These are phyloP conservation scores for Notospermus geniculatus DNA, from an alignment of 1,140 invertebrate genomes.

Conservation along the genomic window DNA sequence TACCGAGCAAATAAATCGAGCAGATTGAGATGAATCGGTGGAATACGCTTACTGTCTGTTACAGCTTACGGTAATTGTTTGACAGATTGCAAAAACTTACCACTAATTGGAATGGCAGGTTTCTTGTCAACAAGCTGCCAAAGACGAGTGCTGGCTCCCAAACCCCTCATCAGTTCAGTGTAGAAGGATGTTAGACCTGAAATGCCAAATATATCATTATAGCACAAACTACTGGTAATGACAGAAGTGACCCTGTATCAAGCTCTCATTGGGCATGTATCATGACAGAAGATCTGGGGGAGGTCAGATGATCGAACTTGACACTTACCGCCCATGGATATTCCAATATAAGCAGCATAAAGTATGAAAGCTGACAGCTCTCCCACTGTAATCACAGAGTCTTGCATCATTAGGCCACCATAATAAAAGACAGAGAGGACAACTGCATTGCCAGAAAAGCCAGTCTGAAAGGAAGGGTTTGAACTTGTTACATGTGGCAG, in stretches of 20 bases:
- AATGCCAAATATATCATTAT: conserved; percentile 12
- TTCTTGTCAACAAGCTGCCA: conserved; percentile 85
- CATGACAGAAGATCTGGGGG: no score
- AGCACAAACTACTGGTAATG: no score
- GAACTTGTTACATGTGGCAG: no score
- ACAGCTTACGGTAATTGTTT: no score
- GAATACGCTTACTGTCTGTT: no score
- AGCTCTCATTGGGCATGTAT: no score
- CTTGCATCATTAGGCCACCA: conserved; percentile 83
- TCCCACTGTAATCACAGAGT: conserved; percentile 80
- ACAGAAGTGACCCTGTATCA: no score
- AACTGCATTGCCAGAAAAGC: conserved; percentile 88
- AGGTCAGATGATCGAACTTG: no score
- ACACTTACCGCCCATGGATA: conserved; percentile 69
- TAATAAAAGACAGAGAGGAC: conserved; percentile 91
- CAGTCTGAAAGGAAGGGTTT: conserved; percentile 65
- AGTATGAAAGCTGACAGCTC: conserved; percentile 86
- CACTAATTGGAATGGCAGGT: conserved; percentile 65
- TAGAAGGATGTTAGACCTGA: conserved; percentile 83
- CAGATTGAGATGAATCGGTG: no score
- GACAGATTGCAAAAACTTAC: conserved; percentile 32
- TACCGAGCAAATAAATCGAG: no score
- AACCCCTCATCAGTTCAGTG: conserved; percentile 86
- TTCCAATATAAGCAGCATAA: conserved; percentile 88
- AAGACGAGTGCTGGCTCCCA: conserved; percentile 83